Evolutionary conservation across 2,113 vertebrate genomes (phyloP).

Genomic region (Ondatra zibethicus): DNA sequence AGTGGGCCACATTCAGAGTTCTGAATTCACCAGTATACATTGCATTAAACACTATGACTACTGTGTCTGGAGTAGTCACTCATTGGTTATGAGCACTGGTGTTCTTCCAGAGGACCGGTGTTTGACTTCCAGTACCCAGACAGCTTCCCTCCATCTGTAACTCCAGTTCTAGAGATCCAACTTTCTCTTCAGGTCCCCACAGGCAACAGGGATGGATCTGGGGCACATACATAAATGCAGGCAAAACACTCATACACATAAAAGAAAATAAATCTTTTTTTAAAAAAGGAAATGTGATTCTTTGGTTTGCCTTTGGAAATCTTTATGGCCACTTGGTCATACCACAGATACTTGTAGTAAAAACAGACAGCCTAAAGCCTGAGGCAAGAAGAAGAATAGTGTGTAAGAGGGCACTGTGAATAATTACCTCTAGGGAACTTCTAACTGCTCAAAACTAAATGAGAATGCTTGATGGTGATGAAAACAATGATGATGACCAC

Average conservation of each 20-base stretch:
- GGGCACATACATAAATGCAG: not conserved
- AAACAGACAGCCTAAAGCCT: not conserved
- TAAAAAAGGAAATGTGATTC: not conserved
- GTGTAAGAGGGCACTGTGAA: not conserved
- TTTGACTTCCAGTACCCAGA: not conserved
- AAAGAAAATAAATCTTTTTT: not conserved
- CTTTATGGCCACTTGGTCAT: not conserved
- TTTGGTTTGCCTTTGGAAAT: not conserved
- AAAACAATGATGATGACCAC: not conserved
- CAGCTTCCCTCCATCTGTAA: not conserved
- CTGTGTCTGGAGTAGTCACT: not conserved
- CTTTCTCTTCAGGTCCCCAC: not conserved
- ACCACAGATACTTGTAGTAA: not conserved
- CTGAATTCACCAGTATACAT: not conserved
- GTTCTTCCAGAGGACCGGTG: not conserved
- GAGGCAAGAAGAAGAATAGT: not conserved
- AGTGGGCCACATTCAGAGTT: not conserved
- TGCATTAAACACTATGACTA: not conserved
- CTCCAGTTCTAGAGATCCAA: not conserved
- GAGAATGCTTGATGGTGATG: not conserved
- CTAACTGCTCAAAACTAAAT: constrained; percentile 23
- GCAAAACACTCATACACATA: not conserved
- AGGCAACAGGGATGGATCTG: not conserved
- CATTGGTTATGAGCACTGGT: not conserved
- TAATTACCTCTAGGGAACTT: constrained; percentile 3